Conservation (phyloP, 2,797 vertebrate genomes). For the Platyrinchus mystaceus region DNA sequence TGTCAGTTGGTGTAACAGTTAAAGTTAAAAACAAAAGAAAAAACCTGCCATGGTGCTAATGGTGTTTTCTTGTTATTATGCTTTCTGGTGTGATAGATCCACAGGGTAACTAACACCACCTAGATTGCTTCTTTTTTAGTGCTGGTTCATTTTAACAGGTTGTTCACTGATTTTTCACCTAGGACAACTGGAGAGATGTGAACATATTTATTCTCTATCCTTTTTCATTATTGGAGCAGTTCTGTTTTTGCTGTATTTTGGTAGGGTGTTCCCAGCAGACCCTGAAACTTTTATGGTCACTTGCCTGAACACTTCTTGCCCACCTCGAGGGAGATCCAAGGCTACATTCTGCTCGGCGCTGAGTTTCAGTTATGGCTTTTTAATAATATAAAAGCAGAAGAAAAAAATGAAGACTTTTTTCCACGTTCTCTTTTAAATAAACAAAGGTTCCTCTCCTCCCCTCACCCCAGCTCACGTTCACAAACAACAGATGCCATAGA, state of each 20-base stretch:
- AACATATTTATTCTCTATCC: neutral
- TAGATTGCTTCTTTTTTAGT: conserved; percentile 24
- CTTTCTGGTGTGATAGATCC: conserved; percentile 38
- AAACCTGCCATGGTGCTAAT: conserved; percentile 39
- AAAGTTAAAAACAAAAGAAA: conserved; percentile 43
- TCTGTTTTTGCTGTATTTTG: neutral
- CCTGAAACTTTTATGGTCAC: neutral
- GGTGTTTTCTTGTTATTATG: conserved; percentile 46
- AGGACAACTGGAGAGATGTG: neutral
- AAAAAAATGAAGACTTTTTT: neutral
- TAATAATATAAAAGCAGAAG: neutral
- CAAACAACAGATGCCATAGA: conserved; percentile 10
- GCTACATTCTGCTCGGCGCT: neutral
- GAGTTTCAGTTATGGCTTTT: neutral
- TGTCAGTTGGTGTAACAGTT: conserved; percentile 25
- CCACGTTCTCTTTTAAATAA: neutral
- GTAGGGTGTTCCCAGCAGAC: neutral
- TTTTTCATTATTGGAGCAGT: neutral
- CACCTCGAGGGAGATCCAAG: neutral
- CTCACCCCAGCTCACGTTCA: neutral
- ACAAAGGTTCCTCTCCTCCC: conserved; percentile 3
- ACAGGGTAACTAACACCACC: conserved; percentile 44
- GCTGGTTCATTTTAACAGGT: conserved; percentile 45
- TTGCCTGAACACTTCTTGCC: neutral
- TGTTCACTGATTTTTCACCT: conserved; percentile 7